phyloP scores from a whole-genome alignment of 2,888 invertebrate species.

The Pristionchus mayeri region DNA sequence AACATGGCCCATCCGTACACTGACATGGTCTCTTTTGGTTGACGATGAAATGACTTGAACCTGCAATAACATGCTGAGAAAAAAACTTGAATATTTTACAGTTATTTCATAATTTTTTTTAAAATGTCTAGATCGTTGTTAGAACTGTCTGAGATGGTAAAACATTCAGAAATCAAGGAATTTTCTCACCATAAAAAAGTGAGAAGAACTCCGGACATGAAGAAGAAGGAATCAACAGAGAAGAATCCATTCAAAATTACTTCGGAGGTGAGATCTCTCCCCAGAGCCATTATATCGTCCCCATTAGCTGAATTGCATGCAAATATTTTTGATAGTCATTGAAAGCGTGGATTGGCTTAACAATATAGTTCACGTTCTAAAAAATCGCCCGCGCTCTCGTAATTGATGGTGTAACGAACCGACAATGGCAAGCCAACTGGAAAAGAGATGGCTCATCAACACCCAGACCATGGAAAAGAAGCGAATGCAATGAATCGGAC shows the following conservation, averaged over 20 bases:
- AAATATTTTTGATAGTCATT: too few relatives aligned
- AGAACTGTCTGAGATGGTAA: too few relatives aligned
- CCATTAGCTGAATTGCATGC: too few relatives aligned
- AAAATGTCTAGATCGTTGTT: neutral
- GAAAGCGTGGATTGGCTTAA: too few relatives aligned
- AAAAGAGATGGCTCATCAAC: neutral
- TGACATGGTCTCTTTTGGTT: conserved; percentile 45
- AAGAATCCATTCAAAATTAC: conserved; percentile 57
- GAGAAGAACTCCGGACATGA: conserved; percentile 59
- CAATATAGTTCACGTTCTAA: too few relatives aligned
- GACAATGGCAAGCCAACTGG: neutral
- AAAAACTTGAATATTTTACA: too few relatives aligned
- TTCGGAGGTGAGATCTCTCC: conserved; percentile 48
- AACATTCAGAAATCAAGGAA: neutral
- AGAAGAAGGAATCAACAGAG: conserved; percentile 63
- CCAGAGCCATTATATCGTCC: conserved; percentile 46
- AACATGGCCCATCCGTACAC: conserved; percentile 52
- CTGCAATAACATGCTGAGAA: too few relatives aligned
- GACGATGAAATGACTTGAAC: conserved; percentile 53
- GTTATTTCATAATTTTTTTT: neutral
- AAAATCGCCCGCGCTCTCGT: too few relatives aligned
- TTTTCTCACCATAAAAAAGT: conserved; percentile 32
- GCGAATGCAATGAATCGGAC: conserved; percentile 48
- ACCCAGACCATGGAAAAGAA: conserved; percentile 47
- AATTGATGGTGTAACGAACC: too few relatives aligned